These are phyloP conservation scores for Chymomyza amoena DNA, from an alignment of 2,888 invertebrate genomes.

Conservation along the genomic window DNA sequence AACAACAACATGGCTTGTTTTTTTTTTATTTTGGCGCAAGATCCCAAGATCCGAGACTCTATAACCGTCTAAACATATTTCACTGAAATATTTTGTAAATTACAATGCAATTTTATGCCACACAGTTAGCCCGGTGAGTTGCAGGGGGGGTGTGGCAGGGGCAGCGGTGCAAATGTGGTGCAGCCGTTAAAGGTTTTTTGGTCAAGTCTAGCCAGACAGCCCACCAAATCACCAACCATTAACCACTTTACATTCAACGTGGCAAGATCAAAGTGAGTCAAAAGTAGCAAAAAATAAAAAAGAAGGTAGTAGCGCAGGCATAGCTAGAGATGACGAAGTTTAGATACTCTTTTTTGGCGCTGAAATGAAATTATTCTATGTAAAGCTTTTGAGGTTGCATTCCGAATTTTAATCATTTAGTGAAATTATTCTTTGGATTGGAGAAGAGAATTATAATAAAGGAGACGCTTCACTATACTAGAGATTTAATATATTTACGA, in stretches of 20 bases:
- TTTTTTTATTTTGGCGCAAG: constrained; percentile 1
- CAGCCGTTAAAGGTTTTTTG: constrained; percentile 19
- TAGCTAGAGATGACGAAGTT: background rate
- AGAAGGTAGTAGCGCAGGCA: constrained; percentile 37
- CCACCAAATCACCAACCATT: constrained; percentile 43
- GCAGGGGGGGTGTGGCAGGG: no score
- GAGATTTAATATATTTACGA: no score
- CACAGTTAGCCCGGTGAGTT: constrained; percentile 50
- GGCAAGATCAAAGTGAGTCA: constrained; percentile 64
- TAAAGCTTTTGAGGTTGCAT: no score
- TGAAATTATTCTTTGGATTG: no score
- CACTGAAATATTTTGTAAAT: constrained; percentile 55
- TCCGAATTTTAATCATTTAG: no score
- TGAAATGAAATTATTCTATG: background rate
- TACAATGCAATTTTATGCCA: constrained; percentile 71
- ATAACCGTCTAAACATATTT: background rate
- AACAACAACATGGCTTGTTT: constrained; percentile 1
- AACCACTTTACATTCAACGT: constrained; percentile 70
- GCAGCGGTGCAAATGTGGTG: background rate
- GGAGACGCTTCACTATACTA: no score
- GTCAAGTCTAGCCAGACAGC: constrained; percentile 23
- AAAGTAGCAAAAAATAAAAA: background rate
- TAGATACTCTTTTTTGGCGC: background rate
- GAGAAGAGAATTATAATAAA: no score
- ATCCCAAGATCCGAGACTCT: background rate